phyloP scores from a whole-genome alignment of 2,113 vertebrate species.

The Paramisgurnus dabryanus region DNA sequence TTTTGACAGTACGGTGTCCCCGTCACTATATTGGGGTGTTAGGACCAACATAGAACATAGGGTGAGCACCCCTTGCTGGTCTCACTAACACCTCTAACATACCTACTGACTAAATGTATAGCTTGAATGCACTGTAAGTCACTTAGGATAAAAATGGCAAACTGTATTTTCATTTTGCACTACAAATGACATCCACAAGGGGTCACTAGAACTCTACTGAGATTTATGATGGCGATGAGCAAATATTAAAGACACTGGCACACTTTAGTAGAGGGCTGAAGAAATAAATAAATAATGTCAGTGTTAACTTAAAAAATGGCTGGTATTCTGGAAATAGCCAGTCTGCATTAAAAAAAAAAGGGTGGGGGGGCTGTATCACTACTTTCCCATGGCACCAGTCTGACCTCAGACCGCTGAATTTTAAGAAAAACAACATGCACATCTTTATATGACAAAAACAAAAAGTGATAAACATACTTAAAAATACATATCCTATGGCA shows the following conservation, averaged over 20 bases:
- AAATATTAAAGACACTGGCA: constrained; percentile 32
- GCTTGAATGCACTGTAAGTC: not conserved
- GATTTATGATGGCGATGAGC: constrained; percentile 42
- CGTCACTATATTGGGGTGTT: no score
- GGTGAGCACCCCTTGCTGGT: no score
- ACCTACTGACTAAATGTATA: not conserved
- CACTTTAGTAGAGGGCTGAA: constrained; percentile 51
- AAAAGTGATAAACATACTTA: not conserved
- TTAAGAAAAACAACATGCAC: constrained; percentile 38
- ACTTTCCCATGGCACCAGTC: constrained; percentile 74
- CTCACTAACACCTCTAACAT: no score
- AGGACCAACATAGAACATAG: no score
- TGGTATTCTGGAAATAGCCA: constrained; percentile 72
- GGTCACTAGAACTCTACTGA: constrained; percentile 59
- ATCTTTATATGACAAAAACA: constrained; percentile 22
- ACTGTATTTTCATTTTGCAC: not conserved
- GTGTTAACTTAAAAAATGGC: constrained; percentile 64
- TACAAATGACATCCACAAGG: constrained; percentile 55
- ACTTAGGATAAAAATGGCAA: no score
- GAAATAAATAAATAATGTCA: constrained; percentile 72
- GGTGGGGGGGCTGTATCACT: constrained; percentile 46
- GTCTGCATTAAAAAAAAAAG: constrained; percentile 62
- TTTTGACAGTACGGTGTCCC: no score
- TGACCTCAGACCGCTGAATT: constrained; percentile 62
- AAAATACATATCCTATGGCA: constrained; percentile 2